Base-by-base conservation (phyloP, 37 sponge, comb jelly and placozoan species). In the Haliclona indistincta region DNA sequence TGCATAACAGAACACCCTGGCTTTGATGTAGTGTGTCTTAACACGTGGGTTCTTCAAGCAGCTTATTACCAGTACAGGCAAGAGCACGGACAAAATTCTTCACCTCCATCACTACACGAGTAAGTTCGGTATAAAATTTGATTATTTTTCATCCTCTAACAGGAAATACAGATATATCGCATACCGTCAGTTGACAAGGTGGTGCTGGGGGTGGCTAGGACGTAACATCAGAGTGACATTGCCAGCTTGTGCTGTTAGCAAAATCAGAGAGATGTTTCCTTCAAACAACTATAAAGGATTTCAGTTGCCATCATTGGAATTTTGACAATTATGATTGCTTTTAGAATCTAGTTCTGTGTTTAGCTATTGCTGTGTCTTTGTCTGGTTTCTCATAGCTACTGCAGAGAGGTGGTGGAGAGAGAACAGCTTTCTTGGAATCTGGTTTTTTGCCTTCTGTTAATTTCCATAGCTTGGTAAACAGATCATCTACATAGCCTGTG, bases 21-120 rank as follows among this genome's bases (percentile, higher is more conserved):
- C 29, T 82, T 82, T 82, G 67, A 62, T 42, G 23, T 76, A 54
- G 83, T 82, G 8, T 82, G 83, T 53, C 56, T 82, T 25, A 64
- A 82, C 34, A 43, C 36, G 28, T 82, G 83, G 83, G 75, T 82
- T 10, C 51, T 82, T 39, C 83, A 82, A 74, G 49, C 83, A 77
- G 83, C 75, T 28, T 75, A 73, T 56, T 82, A 52, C 29, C 60
- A 54, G 22, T 65, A 74, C 33, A 32, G 67, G 4, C 67, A 82
- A 28, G 36, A 77, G 19, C 29, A 65, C n/a, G 60, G 84, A 68
- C 19, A n/a, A n/a, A n/a, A n/a, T n/a, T n/a, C n/a, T n/a, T n/a
- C n/a, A n/a, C n/a, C n/a, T n/a, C n/a, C n/a, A n/a, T n/a, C n/a
- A n/a, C n/a, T n/a, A n/a, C n/a, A n/a, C n/a, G n/a, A n/a, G n/a